Conservation (phyloP, 2,888 invertebrate genomes). For the Aleiodes leptofemur region DNA sequence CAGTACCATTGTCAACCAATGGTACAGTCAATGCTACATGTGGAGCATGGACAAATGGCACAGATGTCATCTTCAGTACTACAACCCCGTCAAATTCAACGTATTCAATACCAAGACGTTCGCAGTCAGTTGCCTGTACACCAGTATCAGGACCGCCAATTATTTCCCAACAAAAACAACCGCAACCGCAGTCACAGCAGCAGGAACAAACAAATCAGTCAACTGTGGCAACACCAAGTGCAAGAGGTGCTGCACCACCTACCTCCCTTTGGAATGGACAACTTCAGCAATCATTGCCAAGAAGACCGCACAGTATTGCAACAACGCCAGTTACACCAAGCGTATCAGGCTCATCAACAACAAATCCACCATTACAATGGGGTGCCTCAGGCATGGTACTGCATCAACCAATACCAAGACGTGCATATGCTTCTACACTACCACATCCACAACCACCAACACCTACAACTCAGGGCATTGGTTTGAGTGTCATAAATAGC, state of each 20-base stretch:
- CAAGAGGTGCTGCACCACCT: constrained; percentile 70
- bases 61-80: constrained; percentile 42
- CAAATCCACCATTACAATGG: constrained; percentile 71
- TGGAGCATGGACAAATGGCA: constrained; percentile 54
- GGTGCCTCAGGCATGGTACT: constrained; percentile 71
- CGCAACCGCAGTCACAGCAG: constrained; percentile 54
- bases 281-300: constrained; percentile 67
- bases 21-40: constrained; percentile 51
- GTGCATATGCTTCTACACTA: constrained; percentile 75
- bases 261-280: constrained; percentile 73
- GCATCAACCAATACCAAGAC: constrained; percentile 73
- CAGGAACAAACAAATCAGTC: constrained; percentile 56
- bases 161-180: constrained; percentile 49
- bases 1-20: constrained; percentile 53
- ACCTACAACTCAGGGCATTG: constrained; percentile 73
- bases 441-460: constrained; percentile 78
- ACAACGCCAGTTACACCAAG: constrained; percentile 70
- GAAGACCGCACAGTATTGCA: constrained; percentile 81
- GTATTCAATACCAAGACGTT: constrained; percentile 57
- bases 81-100: constrained; percentile 46
- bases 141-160: constrained; percentile 63
- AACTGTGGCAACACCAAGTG: constrained; percentile 55
- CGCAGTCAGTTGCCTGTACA: constrained; percentile 65
- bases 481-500: constrained; percentile 64
- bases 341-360: constrained; percentile 64